Percentiles rank a stretch among this genome's conserved stretches.
These are phyloP conservation scores for Kradibia gibbosae DNA, from an alignment of 1,140 invertebrate genomes.

Conservation along the genomic window DNA sequence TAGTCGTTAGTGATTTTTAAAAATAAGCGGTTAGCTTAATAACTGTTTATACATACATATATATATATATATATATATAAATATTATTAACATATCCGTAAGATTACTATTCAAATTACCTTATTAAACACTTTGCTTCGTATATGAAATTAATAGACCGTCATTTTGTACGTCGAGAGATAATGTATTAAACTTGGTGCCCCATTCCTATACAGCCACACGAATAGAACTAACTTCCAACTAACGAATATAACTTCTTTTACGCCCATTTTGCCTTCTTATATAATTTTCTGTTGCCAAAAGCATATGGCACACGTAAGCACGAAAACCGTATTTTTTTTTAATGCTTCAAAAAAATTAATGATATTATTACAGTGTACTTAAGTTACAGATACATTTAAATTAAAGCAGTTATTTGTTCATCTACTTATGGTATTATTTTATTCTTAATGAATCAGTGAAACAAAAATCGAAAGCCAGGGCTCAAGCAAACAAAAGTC, in stretches of 20 bases:
- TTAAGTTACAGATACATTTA: neutral
- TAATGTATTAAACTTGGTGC: neutral
- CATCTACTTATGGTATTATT: neutral
- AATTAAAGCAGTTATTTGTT: neutral
- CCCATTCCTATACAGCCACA: neutral
- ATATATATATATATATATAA: neutral
- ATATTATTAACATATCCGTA: neutral
- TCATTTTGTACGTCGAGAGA: neutral
- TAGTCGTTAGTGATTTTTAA: neutral
- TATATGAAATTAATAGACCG: neutral
- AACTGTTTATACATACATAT: too few relatives aligned
- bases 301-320: neutral
- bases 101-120: neutral
- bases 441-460: neutral
- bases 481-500: neutral
- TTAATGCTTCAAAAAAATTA: conserved; percentile 10
- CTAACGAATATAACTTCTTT: neutral
- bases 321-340: neutral
- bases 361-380: neutral
- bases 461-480: neutral
- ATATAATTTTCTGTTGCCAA: too few relatives aligned
- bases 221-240: too few relatives aligned
- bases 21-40: neutral
- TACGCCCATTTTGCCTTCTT: neutral
- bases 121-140: neutral